Conservation (phyloP, 1,140 invertebrate species). For the Heliothis virescens region DNA sequence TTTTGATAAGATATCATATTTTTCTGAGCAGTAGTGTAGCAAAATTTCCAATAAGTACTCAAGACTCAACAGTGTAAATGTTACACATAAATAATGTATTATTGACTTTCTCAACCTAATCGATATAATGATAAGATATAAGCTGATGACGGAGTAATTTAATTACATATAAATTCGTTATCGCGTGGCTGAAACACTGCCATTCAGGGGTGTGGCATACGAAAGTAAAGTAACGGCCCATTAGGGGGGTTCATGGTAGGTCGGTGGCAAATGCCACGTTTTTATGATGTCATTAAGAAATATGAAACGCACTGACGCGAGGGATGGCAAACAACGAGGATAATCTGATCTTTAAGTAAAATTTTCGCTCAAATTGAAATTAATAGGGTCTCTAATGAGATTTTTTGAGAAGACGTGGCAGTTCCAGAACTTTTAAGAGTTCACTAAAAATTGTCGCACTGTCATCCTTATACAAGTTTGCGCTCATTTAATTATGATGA, state of each 20-base stretch:
- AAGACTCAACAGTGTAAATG: background rate
- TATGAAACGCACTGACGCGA: constrained; percentile 33
- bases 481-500: too few relatives aligned
- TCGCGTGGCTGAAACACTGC: constrained; percentile 54
- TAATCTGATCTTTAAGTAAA: background rate
- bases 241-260: constrained; percentile 51
- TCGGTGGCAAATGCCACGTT: constrained; percentile 41
- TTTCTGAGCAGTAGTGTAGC: too few relatives aligned
- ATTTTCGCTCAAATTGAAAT: background rate
- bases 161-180: constrained; percentile 57
- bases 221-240: constrained; percentile 56
- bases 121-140: constrained; percentile 47
- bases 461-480: too few relatives aligned
- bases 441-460: too few relatives aligned
- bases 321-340: constrained; percentile 11
- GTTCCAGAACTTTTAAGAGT: too few relatives aligned
- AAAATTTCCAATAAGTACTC: background rate
- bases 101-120: constrained; percentile 9
- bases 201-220: constrained; percentile 57
- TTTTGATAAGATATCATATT: too few relatives aligned
- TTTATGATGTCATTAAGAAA: constrained; percentile 54
- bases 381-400: too few relatives aligned
- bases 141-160: constrained; percentile 28
- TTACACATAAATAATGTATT: background rate
- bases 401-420: too few relatives aligned